Evolutionary conservation across 1,140 invertebrate species (phyloP).

Genomic region (Agrypnia vestita): DNA sequence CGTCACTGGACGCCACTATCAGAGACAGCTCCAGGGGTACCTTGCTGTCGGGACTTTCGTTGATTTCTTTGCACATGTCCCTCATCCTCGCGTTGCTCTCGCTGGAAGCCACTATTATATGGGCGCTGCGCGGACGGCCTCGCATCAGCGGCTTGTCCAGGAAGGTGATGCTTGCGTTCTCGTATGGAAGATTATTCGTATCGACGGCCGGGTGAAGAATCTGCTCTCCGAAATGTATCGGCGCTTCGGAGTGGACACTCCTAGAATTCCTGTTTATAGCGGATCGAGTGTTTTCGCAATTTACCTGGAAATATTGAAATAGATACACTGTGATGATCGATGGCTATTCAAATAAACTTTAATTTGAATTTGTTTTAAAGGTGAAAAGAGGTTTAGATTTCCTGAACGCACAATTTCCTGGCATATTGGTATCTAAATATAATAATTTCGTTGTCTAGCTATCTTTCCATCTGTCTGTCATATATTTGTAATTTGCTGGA

Average conservation of each 20-base stretch:
- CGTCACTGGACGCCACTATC: conserved; percentile 67
- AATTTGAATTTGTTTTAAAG: too few species aligned
- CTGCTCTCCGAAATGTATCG: not conserved
- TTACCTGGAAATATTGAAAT: conserved; percentile 60
- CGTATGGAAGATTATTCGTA: conserved; percentile 37
- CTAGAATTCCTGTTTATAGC: conserved; percentile 16
- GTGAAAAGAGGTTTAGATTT: too few species aligned
- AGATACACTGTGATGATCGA: too few species aligned
- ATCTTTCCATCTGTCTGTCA: too few species aligned
- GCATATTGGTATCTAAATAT: too few species aligned
- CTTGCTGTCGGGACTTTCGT: conserved; percentile 48
- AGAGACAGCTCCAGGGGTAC: conserved; percentile 68
- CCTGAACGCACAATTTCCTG: too few species aligned
- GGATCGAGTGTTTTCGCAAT: conserved; percentile 61
- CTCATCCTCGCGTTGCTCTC: conserved; percentile 48
- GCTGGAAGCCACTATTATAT: conserved; percentile 60
- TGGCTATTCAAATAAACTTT: too few species aligned
- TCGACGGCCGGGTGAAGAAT: conserved; percentile 10
- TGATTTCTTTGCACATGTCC: conserved; percentile 57
- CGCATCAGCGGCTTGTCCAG: conserved; percentile 47
- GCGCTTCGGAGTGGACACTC: conserved; percentile 6
- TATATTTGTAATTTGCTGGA: too few species aligned
- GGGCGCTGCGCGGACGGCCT: conserved; percentile 62
- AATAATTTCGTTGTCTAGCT: too few species aligned
- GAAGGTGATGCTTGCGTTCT: conserved; percentile 54